These are phyloP conservation scores for Perca fluviatilis DNA, from an alignment of 2,113 vertebrate species.

Conservation along the genomic window DNA sequence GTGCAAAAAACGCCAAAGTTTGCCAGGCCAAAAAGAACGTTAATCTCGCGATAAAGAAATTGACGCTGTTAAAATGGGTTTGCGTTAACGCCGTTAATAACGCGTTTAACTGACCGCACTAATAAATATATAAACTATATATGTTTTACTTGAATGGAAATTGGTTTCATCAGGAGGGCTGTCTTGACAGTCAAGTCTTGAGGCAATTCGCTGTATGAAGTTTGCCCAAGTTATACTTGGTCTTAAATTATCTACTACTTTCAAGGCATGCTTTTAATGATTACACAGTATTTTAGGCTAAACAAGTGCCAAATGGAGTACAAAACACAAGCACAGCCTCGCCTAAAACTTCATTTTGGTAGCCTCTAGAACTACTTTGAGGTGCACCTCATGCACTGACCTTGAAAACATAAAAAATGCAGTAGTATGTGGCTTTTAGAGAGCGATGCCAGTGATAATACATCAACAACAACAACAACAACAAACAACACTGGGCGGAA, in stretches of 20 bases:
- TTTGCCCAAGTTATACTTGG: not conserved
- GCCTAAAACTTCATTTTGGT: not conserved
- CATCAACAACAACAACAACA: too few species aligned
- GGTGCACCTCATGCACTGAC: not conserved
- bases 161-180: not conserved
- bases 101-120: too few species aligned
- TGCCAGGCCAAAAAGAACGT: too few species aligned
- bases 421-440: not conserved
- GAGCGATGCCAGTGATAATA: not conserved
- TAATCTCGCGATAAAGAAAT: too few species aligned
- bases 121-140: too few species aligned
- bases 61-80: too few species aligned
- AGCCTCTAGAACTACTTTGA: not conserved
- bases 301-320: slow-evolving; percentile 1
- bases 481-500: too few species aligned
- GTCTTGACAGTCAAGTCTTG: not conserved
- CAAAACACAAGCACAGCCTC: not conserved
- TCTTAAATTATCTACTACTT: not conserved
- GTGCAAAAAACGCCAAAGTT: too few species aligned
- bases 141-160: not conserved
- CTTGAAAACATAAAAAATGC: not conserved
- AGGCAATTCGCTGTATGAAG: not conserved
- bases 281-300: not conserved
- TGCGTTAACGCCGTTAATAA: too few species aligned
- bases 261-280: not conserved